Base-by-base conservation (phyloP, 2,797 vertebrate genomes). In the Hydrolagus colliei region DNA sequence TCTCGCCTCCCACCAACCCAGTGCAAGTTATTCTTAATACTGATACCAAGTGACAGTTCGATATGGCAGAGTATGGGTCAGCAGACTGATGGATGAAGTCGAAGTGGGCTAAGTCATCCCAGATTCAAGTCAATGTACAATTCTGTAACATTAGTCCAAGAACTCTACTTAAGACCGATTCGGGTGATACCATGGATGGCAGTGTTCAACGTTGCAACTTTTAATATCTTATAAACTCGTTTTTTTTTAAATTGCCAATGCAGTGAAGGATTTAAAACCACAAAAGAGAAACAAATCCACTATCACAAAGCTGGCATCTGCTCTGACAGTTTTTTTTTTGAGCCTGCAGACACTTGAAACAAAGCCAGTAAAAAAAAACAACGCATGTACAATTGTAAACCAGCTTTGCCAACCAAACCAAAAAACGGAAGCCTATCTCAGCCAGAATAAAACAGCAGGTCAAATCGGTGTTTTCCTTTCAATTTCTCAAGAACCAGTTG, bases 361-460 rank as follows among this genome's bases (percentile, higher is more conserved):
- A 84, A 84, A 68, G 71, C 79, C 41, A 71, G 79, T 68, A 18
- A 35, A 22, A 18, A 35, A 22, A 22, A 27, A 32, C 12, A 65
- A 35, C 6, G 41, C 41, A 52, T n/a, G 32, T 35, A 41, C 67
- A 52, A 71, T 32, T 52, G 52, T 71, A 84, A 84, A 71, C 32
- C 65, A 84, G 9, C 65, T 84, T 84, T 84, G 79, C 79, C 65
- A 84, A 22, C 65, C 79, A 84, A 84, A 52, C 41, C 41, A 52
- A 52, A 52, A 52, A 84, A 35, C 79, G 20, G 35, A 71, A 71
- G 32, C 79, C 79, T 20, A 84, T 84, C 65, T 67, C 41, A n/a
- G 65, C 79, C 16, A 32, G 32, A 9, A 71, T 68, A 84, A 84
- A 84, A 84, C 65, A 71, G 78, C 22, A 67, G 78, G 65, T 80